Percentiles rank a stretch among this genome's conserved stretches.
Conservation (phyloP, 2,797 vertebrate species). For the Hyperoplus lanceolatus region DNA sequence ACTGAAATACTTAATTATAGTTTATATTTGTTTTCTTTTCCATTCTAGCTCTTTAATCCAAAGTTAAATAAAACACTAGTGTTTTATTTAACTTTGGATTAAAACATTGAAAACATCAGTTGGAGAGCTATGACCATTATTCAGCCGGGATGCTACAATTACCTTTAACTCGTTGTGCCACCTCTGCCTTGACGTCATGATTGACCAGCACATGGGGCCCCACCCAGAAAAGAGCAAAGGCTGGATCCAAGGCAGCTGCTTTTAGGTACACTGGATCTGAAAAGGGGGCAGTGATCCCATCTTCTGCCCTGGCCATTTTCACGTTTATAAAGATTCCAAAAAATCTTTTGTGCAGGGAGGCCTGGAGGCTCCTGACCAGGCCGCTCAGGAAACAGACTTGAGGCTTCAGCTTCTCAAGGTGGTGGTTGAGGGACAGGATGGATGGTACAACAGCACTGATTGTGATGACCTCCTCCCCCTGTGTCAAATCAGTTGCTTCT, state of each 20-base stretch:
- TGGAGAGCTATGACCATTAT: no score
- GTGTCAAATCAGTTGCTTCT: slow-evolving; percentile 60
- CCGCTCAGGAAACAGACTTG: slow-evolving; percentile 42
- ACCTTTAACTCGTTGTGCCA: slow-evolving; percentile 33
- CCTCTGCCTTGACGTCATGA: slow-evolving; percentile 11
- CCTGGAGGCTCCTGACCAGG: slow-evolving; percentile 53
- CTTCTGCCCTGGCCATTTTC: slow-evolving; percentile 39
- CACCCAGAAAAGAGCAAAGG: slow-evolving; percentile 49
- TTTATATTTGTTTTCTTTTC: no score
- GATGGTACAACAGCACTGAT: slow-evolving; percentile 52
- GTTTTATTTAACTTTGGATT: no score
- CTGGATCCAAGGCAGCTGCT: slow-evolving; percentile 61
- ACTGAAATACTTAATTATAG: no score
- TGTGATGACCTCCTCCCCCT: slow-evolving; percentile 42
- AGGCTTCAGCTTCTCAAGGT: slow-evolving; percentile 51
- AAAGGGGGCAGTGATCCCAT: slow-evolving; percentile 47
- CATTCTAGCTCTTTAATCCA: no score
- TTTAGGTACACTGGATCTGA: slow-evolving; percentile 58
- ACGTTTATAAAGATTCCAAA: slow-evolving; percentile 60
- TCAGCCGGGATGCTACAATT: background rate
- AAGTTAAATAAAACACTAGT: no score
- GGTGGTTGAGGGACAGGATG: slow-evolving; percentile 50
- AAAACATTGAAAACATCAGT: background rate
- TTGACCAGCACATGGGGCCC: slow-evolving; percentile 43
- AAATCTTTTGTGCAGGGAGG: slow-evolving; percentile 58